Conservation (phyloP, 2,888 invertebrate genomes). For the Aphodius granarius region DNA sequence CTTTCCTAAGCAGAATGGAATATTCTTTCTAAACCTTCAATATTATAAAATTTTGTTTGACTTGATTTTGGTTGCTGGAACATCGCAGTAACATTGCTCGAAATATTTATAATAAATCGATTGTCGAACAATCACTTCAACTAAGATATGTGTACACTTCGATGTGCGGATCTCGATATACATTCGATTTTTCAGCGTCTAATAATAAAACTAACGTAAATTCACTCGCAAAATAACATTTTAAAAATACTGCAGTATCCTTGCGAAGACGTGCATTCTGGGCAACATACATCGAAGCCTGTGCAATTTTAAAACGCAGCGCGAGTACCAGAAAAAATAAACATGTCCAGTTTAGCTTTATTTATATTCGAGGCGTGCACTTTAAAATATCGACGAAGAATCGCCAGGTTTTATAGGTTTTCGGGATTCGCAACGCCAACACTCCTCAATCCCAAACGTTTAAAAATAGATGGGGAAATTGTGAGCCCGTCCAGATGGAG, state of each 20-base stretch:
- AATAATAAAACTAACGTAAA: slow-evolving; percentile 14
- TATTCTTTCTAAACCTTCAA: no score
- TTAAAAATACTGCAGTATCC: slow-evolving; percentile 8
- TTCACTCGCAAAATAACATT: not conserved
- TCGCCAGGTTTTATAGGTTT: not conserved
- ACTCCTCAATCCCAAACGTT: not conserved
- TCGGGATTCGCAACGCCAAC: not conserved
- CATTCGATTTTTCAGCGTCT: not conserved
- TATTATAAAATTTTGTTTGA: no score
- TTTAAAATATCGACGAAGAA: not conserved
- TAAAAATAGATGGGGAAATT: not conserved
- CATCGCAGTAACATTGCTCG: not conserved
- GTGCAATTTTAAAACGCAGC: not conserved
- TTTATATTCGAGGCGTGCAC: not conserved
- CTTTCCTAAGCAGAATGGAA: no score
- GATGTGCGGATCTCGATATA: not conserved
- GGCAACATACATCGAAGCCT: not conserved
- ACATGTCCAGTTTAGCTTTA: not conserved
- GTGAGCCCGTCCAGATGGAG: not conserved
- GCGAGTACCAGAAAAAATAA: not conserved
- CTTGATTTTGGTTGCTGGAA: no score
- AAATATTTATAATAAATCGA: not conserved
- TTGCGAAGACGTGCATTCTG: not conserved
- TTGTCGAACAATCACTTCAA: no score
- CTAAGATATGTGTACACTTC: not conserved